Base-by-base conservation (phyloP, 2,888 invertebrate species). In the Fissipunctia ypsillon region DNA sequence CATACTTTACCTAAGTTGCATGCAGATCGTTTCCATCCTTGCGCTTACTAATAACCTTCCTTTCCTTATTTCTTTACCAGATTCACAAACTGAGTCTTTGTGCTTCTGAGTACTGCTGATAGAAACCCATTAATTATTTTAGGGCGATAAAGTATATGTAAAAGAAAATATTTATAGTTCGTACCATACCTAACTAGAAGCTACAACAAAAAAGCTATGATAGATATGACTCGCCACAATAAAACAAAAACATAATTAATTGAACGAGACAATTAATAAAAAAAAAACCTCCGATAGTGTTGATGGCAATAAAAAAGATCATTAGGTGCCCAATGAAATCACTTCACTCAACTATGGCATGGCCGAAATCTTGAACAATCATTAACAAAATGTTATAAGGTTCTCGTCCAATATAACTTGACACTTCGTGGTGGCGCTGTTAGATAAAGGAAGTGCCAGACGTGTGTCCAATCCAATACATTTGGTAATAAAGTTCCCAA, bases 261-360 rank as follows among this genome's bases (percentile, higher is more conserved):
- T 79, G 54, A 65, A 60, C 67, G 35, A 48, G 41, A 69, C 56
- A 59, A 60, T 61, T 41, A 65, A 69, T 79, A 69, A 79, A 73
- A 73, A 56, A 52, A 65, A 83, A 80, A 73, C 31, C 19, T 7
- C 28, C 4, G 45, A 52, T 52, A 31, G 57, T 25, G 35, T 28
- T 52, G 48, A 57, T 50, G n/a, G 48, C 22, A 54, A 69, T 66
- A 75, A 84, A 80, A 83, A 81, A 78, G 31, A 73, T 54, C 65
- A 84, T 71, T 79, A 73, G 12, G 41, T 59, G 5, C 28, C 43
- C 54, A 63, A 80, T 79, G 14, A 71, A 81, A 79, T 74, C 64
- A 75, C 76, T 75, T 28, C 25, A 78, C 43, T 68, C 28, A 38
- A 78, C 67, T 72, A 72, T 81, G 76, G 76, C 67, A 56, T 31